These are phyloP conservation scores for Heteropelma amictum DNA, from an alignment of 2,888 invertebrate genomes.

Conservation along the genomic window DNA sequence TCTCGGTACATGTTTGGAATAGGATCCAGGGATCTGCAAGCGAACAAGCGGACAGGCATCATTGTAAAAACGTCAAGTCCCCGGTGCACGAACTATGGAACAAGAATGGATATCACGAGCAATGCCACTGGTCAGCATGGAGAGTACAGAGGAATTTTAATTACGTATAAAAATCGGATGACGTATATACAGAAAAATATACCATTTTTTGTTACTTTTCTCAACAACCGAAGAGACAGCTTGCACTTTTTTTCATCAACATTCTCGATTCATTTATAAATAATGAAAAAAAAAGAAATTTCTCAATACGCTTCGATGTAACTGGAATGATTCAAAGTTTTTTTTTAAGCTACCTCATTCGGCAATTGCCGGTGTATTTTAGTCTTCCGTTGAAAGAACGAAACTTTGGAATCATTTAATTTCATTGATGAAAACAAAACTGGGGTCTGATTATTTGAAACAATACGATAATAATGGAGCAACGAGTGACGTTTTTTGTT, in stretches of 20 bases:
- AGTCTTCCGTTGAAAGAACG: neutral
- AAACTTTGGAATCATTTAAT: too few relatives aligned
- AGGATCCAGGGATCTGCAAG: constrained; percentile 28
- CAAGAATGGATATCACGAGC: constrained; percentile 38
- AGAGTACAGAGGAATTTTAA: constrained; percentile 22
- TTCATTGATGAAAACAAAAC: too few relatives aligned
- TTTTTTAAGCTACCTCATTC: neutral
- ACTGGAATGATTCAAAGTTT: neutral
- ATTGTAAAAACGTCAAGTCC: constrained; percentile 43
- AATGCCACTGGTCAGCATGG: neutral
- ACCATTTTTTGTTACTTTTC: constrained; percentile 3
- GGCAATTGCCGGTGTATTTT: too few relatives aligned
- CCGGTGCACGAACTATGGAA: constrained; percentile 26
- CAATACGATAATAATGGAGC: too few relatives aligned
- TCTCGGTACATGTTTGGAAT: constrained; percentile 71
- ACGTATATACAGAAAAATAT: constrained; percentile 4
- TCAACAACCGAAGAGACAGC: too few relatives aligned
- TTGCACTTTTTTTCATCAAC: too few relatives aligned
- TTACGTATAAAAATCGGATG: too few relatives aligned
- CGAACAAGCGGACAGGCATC: constrained; percentile 60
- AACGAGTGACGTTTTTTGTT: too few relatives aligned
- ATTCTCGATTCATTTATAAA: too few relatives aligned
- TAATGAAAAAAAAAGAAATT: too few relatives aligned
- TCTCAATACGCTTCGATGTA: too few relatives aligned
- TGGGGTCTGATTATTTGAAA: too few relatives aligned